Evolutionary conservation across 2,888 invertebrate species (phyloP).

Genomic region (Blastobasis lacticolella): DNA sequence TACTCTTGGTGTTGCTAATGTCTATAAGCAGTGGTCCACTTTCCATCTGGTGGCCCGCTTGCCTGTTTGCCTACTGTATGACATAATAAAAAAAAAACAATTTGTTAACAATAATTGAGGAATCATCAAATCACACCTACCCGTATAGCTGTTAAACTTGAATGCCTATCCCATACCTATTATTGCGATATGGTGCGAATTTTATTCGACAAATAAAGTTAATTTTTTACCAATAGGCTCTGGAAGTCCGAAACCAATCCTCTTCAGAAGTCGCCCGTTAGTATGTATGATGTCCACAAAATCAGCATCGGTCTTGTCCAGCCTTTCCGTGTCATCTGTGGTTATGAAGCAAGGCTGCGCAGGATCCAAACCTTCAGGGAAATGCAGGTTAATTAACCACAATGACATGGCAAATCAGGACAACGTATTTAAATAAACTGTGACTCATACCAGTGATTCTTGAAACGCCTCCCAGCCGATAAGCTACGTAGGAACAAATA

Average conservation of each 20-base stretch:
- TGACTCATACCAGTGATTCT: conserved; percentile 63
- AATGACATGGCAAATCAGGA: too few relatives aligned
- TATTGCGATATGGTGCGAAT: too few relatives aligned
- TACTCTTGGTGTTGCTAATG: too few relatives aligned
- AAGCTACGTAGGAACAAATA: conserved; percentile 72
- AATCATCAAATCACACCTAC: too few relatives aligned
- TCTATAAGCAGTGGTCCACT: too few relatives aligned
- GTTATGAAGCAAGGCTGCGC: conserved; percentile 77
- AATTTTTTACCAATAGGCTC: conserved; percentile 63
- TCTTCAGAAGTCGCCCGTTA: conserved; percentile 66
- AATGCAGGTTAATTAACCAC: too few relatives aligned
- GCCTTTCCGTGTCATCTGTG: conserved; percentile 48
- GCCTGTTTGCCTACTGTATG: too few relatives aligned
- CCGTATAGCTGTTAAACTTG: too few relatives aligned
- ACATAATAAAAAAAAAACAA: too few relatives aligned
- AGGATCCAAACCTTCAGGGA: conserved; percentile 72
- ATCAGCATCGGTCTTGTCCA: conserved; percentile 73
- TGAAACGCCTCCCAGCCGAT: conserved; percentile 56
- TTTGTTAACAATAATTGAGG: too few relatives aligned
- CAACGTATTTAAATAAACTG: not conserved
- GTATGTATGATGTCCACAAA: conserved; percentile 79
- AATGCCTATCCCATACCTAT: too few relatives aligned
- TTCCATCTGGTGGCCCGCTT: too few relatives aligned
- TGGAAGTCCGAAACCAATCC: conserved; percentile 75
- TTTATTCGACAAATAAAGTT: not conserved